These are phyloP conservation scores for Sturnira hondurensis DNA, from an alignment of 2,113 vertebrate genomes.

Conservation along the genomic window DNA sequence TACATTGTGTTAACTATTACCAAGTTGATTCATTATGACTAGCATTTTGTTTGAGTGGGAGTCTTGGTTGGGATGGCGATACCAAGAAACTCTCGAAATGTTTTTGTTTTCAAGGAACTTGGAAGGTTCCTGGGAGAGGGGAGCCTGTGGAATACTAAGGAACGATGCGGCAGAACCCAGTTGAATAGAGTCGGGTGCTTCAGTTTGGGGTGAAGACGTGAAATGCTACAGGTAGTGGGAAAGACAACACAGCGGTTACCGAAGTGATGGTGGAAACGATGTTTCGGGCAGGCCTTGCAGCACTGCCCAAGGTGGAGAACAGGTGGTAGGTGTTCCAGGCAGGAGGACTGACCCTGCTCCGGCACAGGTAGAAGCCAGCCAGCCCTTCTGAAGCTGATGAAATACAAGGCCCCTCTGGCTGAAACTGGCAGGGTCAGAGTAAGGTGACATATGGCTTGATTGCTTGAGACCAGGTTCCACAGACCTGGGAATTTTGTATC, in stretches of 20 bases:
- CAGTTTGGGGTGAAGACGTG: no score
- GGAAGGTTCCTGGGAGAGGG: not conserved
- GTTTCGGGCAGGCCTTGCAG: not conserved
- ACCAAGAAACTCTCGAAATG: not conserved
- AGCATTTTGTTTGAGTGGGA: not conserved
- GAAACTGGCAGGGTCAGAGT: not conserved
- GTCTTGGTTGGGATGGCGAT: not conserved
- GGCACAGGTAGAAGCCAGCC: not conserved
- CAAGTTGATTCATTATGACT: not conserved
- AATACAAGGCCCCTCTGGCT: not conserved
- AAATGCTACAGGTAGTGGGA: not conserved
- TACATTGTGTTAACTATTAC: not conserved
- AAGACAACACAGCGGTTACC: not conserved
- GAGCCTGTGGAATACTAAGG: not conserved
- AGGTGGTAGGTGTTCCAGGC: not conserved
- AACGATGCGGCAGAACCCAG: not conserved
- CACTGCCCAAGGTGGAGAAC: not conserved
- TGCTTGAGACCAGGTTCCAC: not conserved
- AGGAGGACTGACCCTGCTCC: no score
- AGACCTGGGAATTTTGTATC: not conserved
- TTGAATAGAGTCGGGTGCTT: not conserved
- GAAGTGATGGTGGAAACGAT: not conserved
- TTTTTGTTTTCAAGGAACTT: not conserved
- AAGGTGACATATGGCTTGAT: not conserved
- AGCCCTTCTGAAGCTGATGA: not conserved